Base-by-base conservation (phyloP, 2,888 invertebrate genomes). In the Brachypalpus laphriformis region DNA sequence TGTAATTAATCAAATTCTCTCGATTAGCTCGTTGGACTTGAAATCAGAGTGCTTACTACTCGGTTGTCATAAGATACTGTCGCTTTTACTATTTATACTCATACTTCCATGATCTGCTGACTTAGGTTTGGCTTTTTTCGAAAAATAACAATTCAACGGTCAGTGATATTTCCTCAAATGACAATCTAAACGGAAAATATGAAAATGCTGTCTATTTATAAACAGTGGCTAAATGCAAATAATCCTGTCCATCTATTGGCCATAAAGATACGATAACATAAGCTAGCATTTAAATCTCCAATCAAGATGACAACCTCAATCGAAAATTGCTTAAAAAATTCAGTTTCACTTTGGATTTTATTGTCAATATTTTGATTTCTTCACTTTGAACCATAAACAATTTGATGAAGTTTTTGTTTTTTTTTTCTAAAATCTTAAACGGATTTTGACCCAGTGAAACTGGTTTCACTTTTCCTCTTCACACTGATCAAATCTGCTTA, bases 381-480 rank as follows among this genome's bases (percentile, higher is more conserved):
- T 59, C 25, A 18, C 25, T 49, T 20, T 49, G 25, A 16, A 31
- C 34, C 34, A 20, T 40, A 9, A 42, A 40, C 28, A 40, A 47
- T 34, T 31, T 14, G 16, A 37, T 7, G 37, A 1, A 16, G 11
- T 37, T 56, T 16, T 34, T 57, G 25, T 49, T 40, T 57, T 47
- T 71, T 57, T 6, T 1, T 8, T n/a, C n/a, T n/a, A 25, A 9
- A 34, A 14, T 40, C 28, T 25, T 18, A 34, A 72, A 42, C 28
- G 56, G 63, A 54, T 75, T 59, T 61, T 71, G 76, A 82, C 76
- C 76, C 65, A 82, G 42, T 76, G 34, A 71, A 77, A 82, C 66
- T 61, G 77, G 82, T 77, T 82, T 82, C 82, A 82, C 82, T 82
- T 82, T 82, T 77, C 16, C 66, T 63, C 51, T 42, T 18, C 47